phyloP scores from a whole-genome alignment of 2,888 invertebrate species.

The Xylophagus ater region DNA sequence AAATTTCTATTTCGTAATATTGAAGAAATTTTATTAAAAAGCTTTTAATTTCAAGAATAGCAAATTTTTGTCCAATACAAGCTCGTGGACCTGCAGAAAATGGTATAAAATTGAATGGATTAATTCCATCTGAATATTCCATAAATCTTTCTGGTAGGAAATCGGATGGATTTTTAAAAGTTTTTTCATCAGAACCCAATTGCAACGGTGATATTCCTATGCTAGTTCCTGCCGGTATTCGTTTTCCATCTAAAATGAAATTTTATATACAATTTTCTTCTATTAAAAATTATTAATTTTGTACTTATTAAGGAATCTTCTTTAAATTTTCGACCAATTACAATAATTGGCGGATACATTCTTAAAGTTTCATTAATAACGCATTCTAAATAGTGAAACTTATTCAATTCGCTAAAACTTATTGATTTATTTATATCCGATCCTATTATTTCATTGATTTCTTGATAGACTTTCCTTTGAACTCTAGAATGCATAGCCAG shows the following conservation, averaged over 20 bases:
- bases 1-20: slow-evolving; percentile 28
- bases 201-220: slow-evolving; percentile 31
- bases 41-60: slow-evolving; percentile 35
- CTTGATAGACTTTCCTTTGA: slow-evolving; percentile 40
- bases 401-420: slow-evolving; percentile 30
- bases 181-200: slow-evolving; percentile 28
- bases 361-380: slow-evolving; percentile 36
- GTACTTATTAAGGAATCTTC: slow-evolving; percentile 35
- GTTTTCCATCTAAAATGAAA: slow-evolving; percentile 34
- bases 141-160: slow-evolving; percentile 38
- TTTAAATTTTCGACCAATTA: slow-evolving; percentile 30
- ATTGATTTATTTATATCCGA: slow-evolving; percentile 25
- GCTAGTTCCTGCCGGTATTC: slow-evolving; percentile 33
- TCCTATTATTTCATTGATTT: slow-evolving; percentile 37
- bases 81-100: slow-evolving; percentile 36
- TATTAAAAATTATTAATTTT: too few relatives aligned
- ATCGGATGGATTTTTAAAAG: slow-evolving; percentile 28
- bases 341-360: slow-evolving; percentile 33
- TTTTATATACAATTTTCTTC: too few relatives aligned
- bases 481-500: slow-evolving; percentile 39
- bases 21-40: slow-evolving; percentile 31
- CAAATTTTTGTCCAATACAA: too few relatives aligned
- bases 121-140: slow-evolving; percentile 27
- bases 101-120: slow-evolving; percentile 35
- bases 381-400: slow-evolving; percentile 32